Base-by-base conservation (phyloP, 2,113 vertebrate species). In the Antechinus stuartii region DNA sequence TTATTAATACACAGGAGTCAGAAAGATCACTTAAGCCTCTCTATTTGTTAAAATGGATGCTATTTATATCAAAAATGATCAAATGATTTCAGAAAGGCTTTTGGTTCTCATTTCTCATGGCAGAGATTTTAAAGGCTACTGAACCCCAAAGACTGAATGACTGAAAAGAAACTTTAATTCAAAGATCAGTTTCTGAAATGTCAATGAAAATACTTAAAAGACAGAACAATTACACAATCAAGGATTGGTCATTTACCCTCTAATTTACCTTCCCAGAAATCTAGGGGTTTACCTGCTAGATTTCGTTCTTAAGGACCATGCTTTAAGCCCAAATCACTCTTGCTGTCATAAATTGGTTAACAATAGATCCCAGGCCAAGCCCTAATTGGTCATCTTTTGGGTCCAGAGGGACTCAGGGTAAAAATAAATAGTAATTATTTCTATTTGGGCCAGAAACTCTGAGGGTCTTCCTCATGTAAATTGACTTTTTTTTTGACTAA, bases 191-290 rank as follows among this genome's bases (percentile, higher is more conserved):
- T 57, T 2, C 90, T 25, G 52, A 19, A 93, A 84, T 89, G 91
- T 7, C 49, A n/a, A 56, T 84, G 46, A 57, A 55, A 94, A 84
- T 53, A 57, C 12, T 49, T 93, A 0, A 89, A 90, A 90, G 94
- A 92, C 90, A 91, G 76, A 54, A 93, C 94, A 94, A 92, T 42
- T 92, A 95, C 53, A 92, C 61, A 91, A 89, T 47, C 24, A 90
- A 49, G 1, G 1, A 91, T 11, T 91, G 54, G 19, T 90, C 35
- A 50, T 95, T 91, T 49, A 92, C 0, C 92, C 54, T 68, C 30
- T 16, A 68, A 68, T 35, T 30, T 61, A 61, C 57, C 50, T 52
- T 9, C 50, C 50, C 50, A 52, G 9, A 52, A 10, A 52, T 52
- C 50, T 11, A 52, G 9, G 50, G 50, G 50, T 52, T 52, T 52